Conservation (phyloP, 2,113 vertebrate genomes). For the Lutjanus erythropterus region DNA sequence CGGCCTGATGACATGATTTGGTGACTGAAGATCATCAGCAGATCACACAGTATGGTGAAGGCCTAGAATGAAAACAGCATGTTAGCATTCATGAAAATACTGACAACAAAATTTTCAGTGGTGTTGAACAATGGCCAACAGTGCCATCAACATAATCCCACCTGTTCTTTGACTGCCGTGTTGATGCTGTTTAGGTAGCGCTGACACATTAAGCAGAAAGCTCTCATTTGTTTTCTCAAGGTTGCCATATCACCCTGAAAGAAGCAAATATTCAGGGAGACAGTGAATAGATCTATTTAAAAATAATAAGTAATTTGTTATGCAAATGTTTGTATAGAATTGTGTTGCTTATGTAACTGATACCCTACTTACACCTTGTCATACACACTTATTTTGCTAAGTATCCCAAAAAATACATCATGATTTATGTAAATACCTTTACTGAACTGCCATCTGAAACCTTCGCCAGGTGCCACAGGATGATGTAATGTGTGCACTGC, state of each 20-base stretch:
- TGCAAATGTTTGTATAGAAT: not conserved
- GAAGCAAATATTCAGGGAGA: conserved; percentile 10
- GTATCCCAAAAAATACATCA: not conserved
- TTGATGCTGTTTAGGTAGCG: conserved; percentile 96
- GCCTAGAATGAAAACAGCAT: conserved; percentile 85
- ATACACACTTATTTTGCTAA: not conserved
- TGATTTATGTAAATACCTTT: conserved; percentile 85
- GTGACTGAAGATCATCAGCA: conserved; percentile 98
- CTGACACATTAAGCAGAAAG: conserved; percentile 97
- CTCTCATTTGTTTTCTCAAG: conserved; percentile 96
- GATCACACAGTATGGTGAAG: conserved; percentile 95
- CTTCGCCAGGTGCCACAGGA: conserved; percentile 97
- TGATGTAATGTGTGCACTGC: conserved; percentile 98
- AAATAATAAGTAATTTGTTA: no score
- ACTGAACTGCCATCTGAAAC: conserved; percentile 92
- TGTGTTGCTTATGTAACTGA: not conserved
- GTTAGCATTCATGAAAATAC: conserved; percentile 31
- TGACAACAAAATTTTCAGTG: not conserved
- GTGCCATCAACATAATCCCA: conserved; percentile 54
- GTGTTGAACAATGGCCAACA: not conserved
- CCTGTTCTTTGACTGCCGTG: conserved; percentile 97
- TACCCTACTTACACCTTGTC: not conserved
- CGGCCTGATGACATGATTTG: conserved; percentile 96
- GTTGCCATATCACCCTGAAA: conserved; percentile 91
- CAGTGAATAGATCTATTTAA: not conserved